Evolutionary conservation across 2,113 vertebrate species (phyloP), one percentile per base, ranked within the genome.

Genomic region (Lasiurus cinereus): DNA sequence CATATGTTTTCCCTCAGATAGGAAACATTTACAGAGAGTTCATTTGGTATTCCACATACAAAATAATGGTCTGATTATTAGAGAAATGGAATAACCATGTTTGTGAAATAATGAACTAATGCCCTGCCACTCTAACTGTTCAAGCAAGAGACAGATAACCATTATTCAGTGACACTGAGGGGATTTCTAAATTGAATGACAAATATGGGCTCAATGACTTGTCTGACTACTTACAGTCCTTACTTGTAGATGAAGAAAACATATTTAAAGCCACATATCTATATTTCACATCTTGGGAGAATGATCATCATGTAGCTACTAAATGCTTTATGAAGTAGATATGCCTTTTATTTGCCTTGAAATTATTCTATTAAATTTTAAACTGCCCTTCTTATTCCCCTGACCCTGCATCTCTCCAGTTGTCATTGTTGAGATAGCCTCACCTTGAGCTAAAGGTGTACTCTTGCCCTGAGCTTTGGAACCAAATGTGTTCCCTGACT

Each of bases 101-200:
- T 31, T 62, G 39, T 83, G 76, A 88, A 83, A 33, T 74, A 83
- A 83, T 90, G 54, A 90, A 56, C 31, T 24, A 87, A 50, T 27
- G 12, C 13, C 14, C 22, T 46, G 19, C 33, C 43, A 64, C 22
- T 88, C 10, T 0, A 59, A 84, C 11, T 56, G 3, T 52, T 83
- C 27, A 85, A 48, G 54, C 64, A 83, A 69, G 19, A 73, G 31
- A 43, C 79, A 24, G 52, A 59, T 62, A 82, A 39, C 8, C 16
- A 43, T 54, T 74, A 64, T 24, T 84, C 8, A 80, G 29, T 24
- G 67, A 83, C 27, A 56, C 7, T 33, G 33, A 82, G 22, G 7
- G 4, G 18, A 36, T 79, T 85, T 83, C 64, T 90, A 66, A 77
- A 83, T 67, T 72, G 16, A 10, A 74, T 72, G 52, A 59, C 64